These are phyloP conservation scores for Enteromius thamalakanensis DNA, from an alignment of 2,797 vertebrate species.

Conservation along the genomic window DNA sequence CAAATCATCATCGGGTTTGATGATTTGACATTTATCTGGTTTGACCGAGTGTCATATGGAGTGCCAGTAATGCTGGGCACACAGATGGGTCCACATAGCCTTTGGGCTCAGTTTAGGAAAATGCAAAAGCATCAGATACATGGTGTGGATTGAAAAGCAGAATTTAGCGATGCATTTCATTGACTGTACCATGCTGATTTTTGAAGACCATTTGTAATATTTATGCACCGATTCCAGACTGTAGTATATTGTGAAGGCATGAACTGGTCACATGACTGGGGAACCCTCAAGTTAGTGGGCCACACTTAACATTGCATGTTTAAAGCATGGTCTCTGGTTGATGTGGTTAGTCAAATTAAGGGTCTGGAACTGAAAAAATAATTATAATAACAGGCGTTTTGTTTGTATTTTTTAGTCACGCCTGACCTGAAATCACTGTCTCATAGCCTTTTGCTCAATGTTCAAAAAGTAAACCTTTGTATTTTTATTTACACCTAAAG, in stretches of 20 bases:
- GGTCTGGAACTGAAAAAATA: not conserved
- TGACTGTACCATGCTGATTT: not conserved
- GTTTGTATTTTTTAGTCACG: not conserved
- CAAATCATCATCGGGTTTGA: not conserved
- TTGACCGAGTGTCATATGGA: not conserved
- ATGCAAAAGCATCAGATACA: not conserved
- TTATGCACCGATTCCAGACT: not conserved
- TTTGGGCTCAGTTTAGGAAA: not conserved
- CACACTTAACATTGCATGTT: slow-evolving; percentile 17
- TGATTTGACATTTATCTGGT: slow-evolving; percentile 4
- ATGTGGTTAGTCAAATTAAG: slow-evolving; percentile 6
- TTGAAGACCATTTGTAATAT: not conserved
- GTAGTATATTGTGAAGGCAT: slow-evolving; percentile 19
- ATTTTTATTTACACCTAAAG: not conserved
- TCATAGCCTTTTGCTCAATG: not conserved
- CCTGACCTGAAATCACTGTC: not conserved
- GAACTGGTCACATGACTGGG: slow-evolving; percentile 22
- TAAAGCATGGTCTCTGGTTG: slow-evolving; percentile 19
- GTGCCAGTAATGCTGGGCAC: not conserved
- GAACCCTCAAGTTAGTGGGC: slow-evolving; percentile 16
- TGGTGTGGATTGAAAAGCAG: not conserved
- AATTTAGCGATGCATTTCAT: not conserved
- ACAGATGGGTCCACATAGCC: slow-evolving; percentile 3
- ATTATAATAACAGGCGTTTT: not conserved
- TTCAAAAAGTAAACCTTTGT: not conserved